Conservation (phyloP, 92 coral and sea anemone species). For the Parazoanthus darwini region DNA sequence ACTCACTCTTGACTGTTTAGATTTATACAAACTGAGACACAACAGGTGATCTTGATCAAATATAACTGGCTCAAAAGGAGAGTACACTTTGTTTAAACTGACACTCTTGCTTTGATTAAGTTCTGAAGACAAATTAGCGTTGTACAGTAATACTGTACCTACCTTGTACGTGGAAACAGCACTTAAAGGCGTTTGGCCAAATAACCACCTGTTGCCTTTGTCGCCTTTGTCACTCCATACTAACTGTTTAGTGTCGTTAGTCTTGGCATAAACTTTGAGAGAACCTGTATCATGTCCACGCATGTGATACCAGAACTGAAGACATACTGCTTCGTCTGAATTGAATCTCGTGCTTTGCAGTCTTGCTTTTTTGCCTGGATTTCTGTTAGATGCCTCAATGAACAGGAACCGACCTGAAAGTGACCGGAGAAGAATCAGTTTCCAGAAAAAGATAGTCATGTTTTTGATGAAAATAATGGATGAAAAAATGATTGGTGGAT, state of each 20-base stretch:
- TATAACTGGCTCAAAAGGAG: too few relatives aligned
- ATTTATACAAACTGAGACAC: too few relatives aligned
- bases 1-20: too few relatives aligned
- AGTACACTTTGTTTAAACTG: too few relatives aligned
- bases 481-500: too few relatives aligned
- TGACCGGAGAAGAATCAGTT: background rate
- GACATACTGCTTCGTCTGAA: background rate
- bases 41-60: too few relatives aligned
- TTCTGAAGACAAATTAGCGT: too few relatives aligned
- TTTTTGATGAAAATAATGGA: background rate
- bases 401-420: constrained; percentile 4
- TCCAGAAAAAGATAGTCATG: too few relatives aligned
- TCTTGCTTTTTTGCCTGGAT: background rate
- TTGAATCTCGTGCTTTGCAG: background rate
- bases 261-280: background rate
- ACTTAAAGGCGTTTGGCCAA: background rate
- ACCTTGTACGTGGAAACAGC: background rate
- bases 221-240: background rate
- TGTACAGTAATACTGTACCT: background rate
- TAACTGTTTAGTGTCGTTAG: background rate
- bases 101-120: too few relatives aligned
- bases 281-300: background rate
- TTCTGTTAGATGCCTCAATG: background rate
- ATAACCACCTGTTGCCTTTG: background rate
- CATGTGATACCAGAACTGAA: constrained; percentile 27